Evolutionary conservation across 2,797 vertebrate species (phyloP).

Genomic region (Bradypus variegatus): DNA sequence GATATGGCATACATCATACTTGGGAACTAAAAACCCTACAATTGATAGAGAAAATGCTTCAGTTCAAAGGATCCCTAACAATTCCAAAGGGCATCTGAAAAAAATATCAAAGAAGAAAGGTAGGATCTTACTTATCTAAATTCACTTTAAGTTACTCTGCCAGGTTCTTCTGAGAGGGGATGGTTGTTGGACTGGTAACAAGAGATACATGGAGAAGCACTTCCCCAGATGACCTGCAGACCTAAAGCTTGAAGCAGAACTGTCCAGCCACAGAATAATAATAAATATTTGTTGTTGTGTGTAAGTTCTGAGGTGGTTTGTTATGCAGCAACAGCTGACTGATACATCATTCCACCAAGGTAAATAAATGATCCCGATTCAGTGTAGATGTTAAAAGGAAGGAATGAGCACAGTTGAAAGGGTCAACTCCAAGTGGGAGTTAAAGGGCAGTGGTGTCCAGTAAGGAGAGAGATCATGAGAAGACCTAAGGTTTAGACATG

Average conservation of each 20-base stretch:
- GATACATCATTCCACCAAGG: background rate
- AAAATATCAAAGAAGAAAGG: background rate
- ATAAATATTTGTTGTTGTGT: background rate
- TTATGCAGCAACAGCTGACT: background rate
- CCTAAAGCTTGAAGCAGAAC: background rate
- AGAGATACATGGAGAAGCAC: background rate
- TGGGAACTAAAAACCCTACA: background rate
- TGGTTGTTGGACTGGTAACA: background rate
- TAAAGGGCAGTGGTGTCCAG: background rate
- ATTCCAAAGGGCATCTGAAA: background rate
- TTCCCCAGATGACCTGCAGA: background rate
- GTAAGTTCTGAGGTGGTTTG: background rate
- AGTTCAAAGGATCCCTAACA: conserved; percentile 14
- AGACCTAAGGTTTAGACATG: background rate
- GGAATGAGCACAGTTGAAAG: background rate
- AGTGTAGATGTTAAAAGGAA: background rate
- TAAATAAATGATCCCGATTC: background rate
- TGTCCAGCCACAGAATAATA: background rate
- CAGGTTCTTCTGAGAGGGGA: background rate
- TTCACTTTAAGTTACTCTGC: background rate
- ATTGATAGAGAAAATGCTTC: conserved; percentile 6
- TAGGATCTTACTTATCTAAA: background rate
- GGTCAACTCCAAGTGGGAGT: background rate
- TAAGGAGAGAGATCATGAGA: background rate
- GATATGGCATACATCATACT: background rate